Evolutionary conservation across 2,888 invertebrate species (phyloP).

Genomic region (Phrixothrix hirtus): DNA sequence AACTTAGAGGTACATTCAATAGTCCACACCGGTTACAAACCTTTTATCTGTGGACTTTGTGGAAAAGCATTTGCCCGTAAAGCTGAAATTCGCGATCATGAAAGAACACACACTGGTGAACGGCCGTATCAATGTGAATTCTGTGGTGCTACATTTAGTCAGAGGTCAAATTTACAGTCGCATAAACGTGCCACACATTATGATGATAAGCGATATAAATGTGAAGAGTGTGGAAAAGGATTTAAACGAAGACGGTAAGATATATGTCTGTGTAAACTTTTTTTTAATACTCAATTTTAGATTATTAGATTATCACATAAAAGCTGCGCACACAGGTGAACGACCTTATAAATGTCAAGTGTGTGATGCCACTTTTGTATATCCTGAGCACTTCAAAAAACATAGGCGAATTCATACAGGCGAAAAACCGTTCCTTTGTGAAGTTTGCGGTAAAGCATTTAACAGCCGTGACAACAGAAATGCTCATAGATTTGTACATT

Average conservation of each 20-base stretch:
- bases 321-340: constrained; percentile 80
- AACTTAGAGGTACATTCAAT: constrained; percentile 78
- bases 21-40: constrained; percentile 75
- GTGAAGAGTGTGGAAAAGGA: constrained; percentile 70
- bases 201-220: constrained; percentile 74
- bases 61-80: constrained; percentile 76
- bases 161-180: constrained; percentile 79
- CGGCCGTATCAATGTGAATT: constrained; percentile 78
- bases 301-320: constrained; percentile 78
- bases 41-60: constrained; percentile 71
- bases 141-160: constrained; percentile 79
- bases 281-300: too few species aligned
- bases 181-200: constrained; percentile 80
- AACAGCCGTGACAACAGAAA: constrained; percentile 83
- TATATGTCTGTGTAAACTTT: constrained; percentile 1
- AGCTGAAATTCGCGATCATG: constrained; percentile 80
- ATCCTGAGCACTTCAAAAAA: constrained; percentile 81
- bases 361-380: constrained; percentile 79
- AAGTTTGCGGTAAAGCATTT: constrained; percentile 83
- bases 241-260: constrained; percentile 68
- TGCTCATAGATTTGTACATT: constrained; percentile 82
- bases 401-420: constrained; percentile 79
- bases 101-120: constrained; percentile 80
- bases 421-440: constrained; percentile 72
- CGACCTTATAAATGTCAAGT: constrained; percentile 73